Evolutionary conservation across 2,797 vertebrate species (phyloP), one percentile per base, ranked within the genome.

Genomic region (Pempheris klunzingeri): DNA sequence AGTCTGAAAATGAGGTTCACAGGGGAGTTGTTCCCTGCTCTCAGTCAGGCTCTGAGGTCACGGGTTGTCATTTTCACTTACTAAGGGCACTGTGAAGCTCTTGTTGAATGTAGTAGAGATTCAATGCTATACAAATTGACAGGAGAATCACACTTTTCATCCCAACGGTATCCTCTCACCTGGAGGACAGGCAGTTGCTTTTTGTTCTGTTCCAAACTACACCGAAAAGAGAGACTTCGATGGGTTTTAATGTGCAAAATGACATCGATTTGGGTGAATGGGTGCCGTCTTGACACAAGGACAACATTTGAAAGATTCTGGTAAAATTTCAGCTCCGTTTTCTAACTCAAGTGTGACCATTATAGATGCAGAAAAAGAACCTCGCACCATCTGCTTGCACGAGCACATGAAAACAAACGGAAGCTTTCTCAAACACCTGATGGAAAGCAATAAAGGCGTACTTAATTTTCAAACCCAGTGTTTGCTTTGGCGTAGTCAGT

Each of bases 1-100:
- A 59, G 49, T 65, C 60, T 54, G 86, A 87, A n/a, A n/a, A 90
- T 88, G 78, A 87, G 78, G 62, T 58, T 74, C 78, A 75, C 44
- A n/a, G 54, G 84, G 83, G 80, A 86, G 83, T 73, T 65, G 55
- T 71, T 72, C 55, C 28, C 75, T 39, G 72, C 80, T 64, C 70
- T 71, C 68, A 38, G 66, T 67, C 43, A 24, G 44, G 65, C 71
- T 82, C 73, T 15, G 52, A 62, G 86, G 87, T 86, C 80, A 75
- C 8, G 10, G 60, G 68, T 77, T 85, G 82, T 76, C 86, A 77
- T 69, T 75, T 78, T 62, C 76, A 78, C 83, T 79, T 68, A 81
- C 52, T 2, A 30, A 43, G 63, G 70, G 62, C 66, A 62, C 15
- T 44, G 64, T 36, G 55, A 70, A 38, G 65, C 63, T 72, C 39